Base-by-base conservation (phyloP, 2,888 invertebrate genomes). In the Xestia sexstrigata region DNA sequence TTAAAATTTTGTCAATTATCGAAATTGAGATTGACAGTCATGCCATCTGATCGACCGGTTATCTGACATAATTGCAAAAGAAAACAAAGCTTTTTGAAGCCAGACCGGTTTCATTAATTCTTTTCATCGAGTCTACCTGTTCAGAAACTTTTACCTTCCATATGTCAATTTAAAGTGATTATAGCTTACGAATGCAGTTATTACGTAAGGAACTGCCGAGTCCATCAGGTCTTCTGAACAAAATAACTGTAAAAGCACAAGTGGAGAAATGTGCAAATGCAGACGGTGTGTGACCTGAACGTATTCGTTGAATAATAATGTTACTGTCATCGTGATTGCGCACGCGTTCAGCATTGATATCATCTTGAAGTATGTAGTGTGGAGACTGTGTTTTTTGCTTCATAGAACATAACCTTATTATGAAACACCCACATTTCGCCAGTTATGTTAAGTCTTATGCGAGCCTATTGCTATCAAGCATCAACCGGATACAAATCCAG, bases 291-390 rank as follows among this genome's bases (percentile, higher is more conserved):
- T 45, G 76, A 79, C 73, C 73, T 66, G 72, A 77, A 45, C 17
- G 30, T 55, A 65, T 68, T 30, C 55, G 49, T 55, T 74, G 85
- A 79, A 84, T 84, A 76, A 70, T 70, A 85, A 84, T 84, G 45
- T 3, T 55, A 58, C 55, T 65, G 81, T 70, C 60, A 65, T 68
- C 63, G 68, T 71, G 70, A 69, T 62, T 63, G 77, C 42, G 72
- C 72, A 75, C 70, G 70, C 52, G 70, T 42, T 62, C n/a, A 42
- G 63, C 39, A 78, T 74, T 67, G 49, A 66, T 67, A 66, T 23
- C 11, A 52, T 82, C 63, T 84, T 78, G 62, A 65, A 73, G 17
- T 62, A 2, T 39, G 13, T 30, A 9, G 65, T 72, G 20, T 42
- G 39, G n/a, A 26, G 26, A 52, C 47, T 26, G 55, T 8, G 11